phyloP scores from a whole-genome alignment of 2,113 vertebrate genomes.

The Sphyrna mokarran region DNA sequence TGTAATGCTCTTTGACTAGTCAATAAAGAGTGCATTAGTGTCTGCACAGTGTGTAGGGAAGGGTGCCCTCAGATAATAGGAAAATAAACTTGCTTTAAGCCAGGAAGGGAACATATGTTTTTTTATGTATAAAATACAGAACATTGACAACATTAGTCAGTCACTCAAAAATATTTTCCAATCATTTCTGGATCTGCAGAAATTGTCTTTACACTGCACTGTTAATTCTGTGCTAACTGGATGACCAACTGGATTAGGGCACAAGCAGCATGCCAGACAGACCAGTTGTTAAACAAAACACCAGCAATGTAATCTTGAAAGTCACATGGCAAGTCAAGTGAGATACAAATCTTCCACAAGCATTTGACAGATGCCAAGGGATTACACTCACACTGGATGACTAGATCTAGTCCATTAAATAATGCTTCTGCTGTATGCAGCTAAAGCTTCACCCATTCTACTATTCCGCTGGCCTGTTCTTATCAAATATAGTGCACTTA shows the following conservation, averaged over 20 bases:
- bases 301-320: neutral
- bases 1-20: neutral
- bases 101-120: neutral
- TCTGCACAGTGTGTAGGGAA: too few relatives aligned
- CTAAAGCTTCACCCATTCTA: neutral
- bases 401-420: neutral
- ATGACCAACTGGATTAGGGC: neutral
- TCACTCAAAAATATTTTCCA: neutral
- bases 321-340: neutral
- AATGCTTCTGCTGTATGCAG: neutral
- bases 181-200: neutral
- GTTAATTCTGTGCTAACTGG: neutral
- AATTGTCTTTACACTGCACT: neutral
- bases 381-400: neutral
- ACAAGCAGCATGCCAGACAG: neutral
- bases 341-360: slow-evolving; percentile 29
- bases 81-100: neutral
- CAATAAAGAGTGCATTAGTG: neutral
- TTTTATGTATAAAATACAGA: neutral
- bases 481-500: neutral
- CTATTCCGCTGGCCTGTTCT: neutral
- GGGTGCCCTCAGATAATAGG: neutral
- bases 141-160: neutral
- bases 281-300: slow-evolving; percentile 22
- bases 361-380: neutral